Evolutionary conservation across 2,797 vertebrate species (phyloP).

Genomic region (Myoxocephalus aenaeus): DNA sequence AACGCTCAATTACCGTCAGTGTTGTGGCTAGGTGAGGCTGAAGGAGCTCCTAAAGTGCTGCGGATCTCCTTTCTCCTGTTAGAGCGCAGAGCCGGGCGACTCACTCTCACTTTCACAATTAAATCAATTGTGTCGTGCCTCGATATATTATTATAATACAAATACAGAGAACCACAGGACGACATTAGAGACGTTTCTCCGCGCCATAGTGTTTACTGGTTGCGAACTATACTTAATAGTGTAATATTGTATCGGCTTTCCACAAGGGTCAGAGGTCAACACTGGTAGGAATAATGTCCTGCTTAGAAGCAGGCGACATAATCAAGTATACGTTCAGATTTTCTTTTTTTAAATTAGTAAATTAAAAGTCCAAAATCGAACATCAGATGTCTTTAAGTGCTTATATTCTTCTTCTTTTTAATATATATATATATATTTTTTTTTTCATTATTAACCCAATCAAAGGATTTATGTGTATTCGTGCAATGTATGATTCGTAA

Average conservation of each 20-base stretch:
- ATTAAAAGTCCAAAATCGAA: not conserved
- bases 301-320: not conserved
- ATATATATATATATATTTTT: too few relatives aligned
- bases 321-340: not conserved
- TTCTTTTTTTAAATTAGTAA: not conserved
- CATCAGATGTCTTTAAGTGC: not conserved
- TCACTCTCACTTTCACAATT: constrained; percentile 47
- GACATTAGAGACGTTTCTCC: too few relatives aligned
- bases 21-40: constrained; percentile 85
- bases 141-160: constrained; percentile 7
- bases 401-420: not conserved
- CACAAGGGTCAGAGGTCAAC: constrained; percentile 50
- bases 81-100: constrained; percentile 26
- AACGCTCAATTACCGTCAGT: constrained; percentile 83
- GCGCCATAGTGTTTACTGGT: not conserved
- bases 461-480: not conserved
- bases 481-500: not conserved
- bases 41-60: constrained; percentile 84
- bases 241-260: constrained; percentile 9
- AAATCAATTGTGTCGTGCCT: constrained; percentile 31
- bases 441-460: not conserved
- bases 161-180: too few relatives aligned
- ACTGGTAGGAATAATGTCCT: not conserved
- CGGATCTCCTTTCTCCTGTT: constrained; percentile 76
- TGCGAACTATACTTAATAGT: not conserved